Conservation (phyloP, 2,797 vertebrate genomes). For the Dryobates pubescens region DNA sequence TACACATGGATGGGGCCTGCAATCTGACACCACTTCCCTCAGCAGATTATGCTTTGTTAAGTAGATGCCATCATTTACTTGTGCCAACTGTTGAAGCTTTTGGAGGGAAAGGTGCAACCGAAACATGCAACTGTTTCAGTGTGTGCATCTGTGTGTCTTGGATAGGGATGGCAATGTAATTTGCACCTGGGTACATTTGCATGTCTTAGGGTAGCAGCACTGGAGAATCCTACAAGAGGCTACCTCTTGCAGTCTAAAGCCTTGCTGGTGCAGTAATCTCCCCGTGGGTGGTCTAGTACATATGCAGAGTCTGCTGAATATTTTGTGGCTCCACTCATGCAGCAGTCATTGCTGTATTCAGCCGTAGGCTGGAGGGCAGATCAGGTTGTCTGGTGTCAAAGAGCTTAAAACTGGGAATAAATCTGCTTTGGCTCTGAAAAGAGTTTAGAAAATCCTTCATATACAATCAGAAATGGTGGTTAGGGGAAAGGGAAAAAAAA, state of each 20-base stretch:
- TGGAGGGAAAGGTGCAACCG: neutral
- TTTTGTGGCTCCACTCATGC: neutral
- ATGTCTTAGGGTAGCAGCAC: neutral
- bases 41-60: neutral
- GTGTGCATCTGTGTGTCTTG: neutral
- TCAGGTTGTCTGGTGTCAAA: neutral
- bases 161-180: neutral
- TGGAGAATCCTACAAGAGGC: neutral
- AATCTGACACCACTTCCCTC: neutral
- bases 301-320: neutral
- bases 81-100: accelerated
- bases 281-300: neutral
- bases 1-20: neutral
- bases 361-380: neutral
- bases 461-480: neutral
- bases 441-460: neutral
- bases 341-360: neutral
- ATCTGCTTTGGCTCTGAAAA: neutral
- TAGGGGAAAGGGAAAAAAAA: neutral
- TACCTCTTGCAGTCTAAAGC: neutral
- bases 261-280: neutral
- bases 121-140: neutral
- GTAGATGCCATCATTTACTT: neutral
- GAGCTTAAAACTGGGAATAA: neutral
- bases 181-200: neutral